Conservation (phyloP, 2,113 vertebrate genomes). For the Dissostichus mawsoni region DNA sequence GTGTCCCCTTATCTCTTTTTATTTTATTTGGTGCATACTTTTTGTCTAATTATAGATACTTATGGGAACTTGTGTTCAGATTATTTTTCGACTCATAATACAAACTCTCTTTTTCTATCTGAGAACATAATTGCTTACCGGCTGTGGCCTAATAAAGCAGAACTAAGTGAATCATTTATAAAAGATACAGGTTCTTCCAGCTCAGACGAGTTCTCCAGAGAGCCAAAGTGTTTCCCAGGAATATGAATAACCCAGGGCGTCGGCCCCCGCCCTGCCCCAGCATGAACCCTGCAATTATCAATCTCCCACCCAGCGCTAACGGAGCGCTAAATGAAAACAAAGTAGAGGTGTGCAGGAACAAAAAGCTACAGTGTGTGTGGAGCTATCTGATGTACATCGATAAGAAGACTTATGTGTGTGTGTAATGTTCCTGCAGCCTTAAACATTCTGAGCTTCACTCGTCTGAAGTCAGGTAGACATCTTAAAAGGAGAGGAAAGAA, state of each 20-base stretch:
- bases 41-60: no score
- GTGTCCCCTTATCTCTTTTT: no score
- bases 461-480: constrained; percentile 11
- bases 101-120: constrained; percentile 20
- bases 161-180: constrained; percentile 83
- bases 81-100: constrained; percentile 23
- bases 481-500: constrained; percentile 1
- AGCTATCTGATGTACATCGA: constrained; percentile 61
- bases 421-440: constrained; percentile 22
- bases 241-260: constrained; percentile 61
- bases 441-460: constrained; percentile 20
- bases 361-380: constrained; percentile 45
- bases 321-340: constrained; percentile 78
- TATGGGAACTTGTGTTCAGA: no score
- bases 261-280: constrained; percentile 16
- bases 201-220: constrained; percentile 41
- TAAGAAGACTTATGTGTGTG: constrained; percentile 41
- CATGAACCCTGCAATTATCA: constrained; percentile 60
- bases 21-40: no score
- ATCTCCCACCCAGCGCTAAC: constrained; percentile 61
- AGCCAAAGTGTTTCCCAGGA: constrained; percentile 48
- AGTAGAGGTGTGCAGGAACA: constrained; percentile 57
- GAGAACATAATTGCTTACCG: constrained; percentile 29
- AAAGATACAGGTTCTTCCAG: constrained; percentile 73
- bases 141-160: constrained; percentile 72